Base-by-base conservation (phyloP, 2,888 invertebrate species). In the Megastigmus dorsalis region DNA sequence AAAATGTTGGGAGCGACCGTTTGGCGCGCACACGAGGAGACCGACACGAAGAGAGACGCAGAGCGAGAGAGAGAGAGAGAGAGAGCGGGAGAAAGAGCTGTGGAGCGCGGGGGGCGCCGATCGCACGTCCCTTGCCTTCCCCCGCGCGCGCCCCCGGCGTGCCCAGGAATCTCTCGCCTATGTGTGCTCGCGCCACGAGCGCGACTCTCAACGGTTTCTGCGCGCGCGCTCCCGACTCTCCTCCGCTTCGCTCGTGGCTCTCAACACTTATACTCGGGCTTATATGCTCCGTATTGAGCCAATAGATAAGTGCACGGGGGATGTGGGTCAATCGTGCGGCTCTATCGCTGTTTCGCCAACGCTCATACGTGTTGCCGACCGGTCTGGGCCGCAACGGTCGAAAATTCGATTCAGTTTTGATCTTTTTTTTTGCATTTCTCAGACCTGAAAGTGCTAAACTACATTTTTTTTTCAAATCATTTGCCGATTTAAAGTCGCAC, bases 101-200 rank as follows among this genome's bases (percentile, higher is more conserved):
- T n/a, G 30, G 54, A 15, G 69, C 30, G 62, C 43, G 70, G 54
- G 67, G 70, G 70, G 62, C 70, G 43, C 60, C 18, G 59, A 59
- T 59, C 68, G n/a, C n/a, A 50, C 68, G 68, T 63, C 70, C 70
- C 70, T 71, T 63, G 10, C 50, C 43, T 48, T 36, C 15, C 48
- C 50, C 15, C 48, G 20, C 62, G 48, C 63, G 30, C n/a, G n/a
- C n/a, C n/a, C n/a, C 50, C 15, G 33, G 20, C 62, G 48, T 52
- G 30, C 18, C 52, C 66, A 43, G 57, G 67, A 68, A 68, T 68
- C 55, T 68, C 63, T 38, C 55, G n/a, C n/a, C n/a, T n/a, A n/a
- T n/a, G n/a, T n/a, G n/a, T n/a, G n/a, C n/a, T n/a, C n/a, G 26
- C 38, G 18, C 38, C 28, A 52, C 54, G 55, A 50, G 23, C 15